These are phyloP conservation scores for Penaeus chinensis DNA, from an alignment of 1,140 invertebrate genomes.

Conservation along the genomic window DNA sequence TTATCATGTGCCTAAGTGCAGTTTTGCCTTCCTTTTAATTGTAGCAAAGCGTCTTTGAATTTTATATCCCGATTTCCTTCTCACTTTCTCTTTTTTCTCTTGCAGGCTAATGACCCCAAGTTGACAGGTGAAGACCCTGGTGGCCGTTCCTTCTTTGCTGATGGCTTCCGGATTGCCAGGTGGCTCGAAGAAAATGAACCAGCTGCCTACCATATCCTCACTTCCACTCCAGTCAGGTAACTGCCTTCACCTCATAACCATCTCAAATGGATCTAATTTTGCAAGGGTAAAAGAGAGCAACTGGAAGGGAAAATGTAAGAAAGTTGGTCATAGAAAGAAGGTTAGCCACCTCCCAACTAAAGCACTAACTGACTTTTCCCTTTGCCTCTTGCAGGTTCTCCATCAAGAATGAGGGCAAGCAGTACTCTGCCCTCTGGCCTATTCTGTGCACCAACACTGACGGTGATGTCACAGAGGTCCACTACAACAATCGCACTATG, in stretches of 20 bases:
- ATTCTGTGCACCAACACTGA: constrained; percentile 66
- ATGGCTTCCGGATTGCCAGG: constrained; percentile 67
- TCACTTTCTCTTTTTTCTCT: neutral
- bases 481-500: constrained; percentile 69
- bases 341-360: no score
- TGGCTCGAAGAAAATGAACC: constrained; percentile 68
- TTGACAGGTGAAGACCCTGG: constrained; percentile 63
- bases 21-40: neutral
- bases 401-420: constrained; percentile 64
- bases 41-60: neutral
- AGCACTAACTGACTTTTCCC: no score
- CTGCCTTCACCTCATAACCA: neutral
- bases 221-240: constrained; percentile 66
- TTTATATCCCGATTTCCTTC: neutral
- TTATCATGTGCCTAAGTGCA: neutral
- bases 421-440: constrained; percentile 67
- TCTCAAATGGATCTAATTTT: neutral
- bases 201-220: constrained; percentile 67
- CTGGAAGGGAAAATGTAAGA: neutral
- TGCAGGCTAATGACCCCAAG: constrained; percentile 64
- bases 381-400: constrained; percentile 49
- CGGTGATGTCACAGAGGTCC: constrained; percentile 67
- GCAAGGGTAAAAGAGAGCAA: no score
- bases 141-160: constrained; percentile 68
- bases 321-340: neutral